phyloP scores from a whole-genome alignment of 2,113 vertebrate genomes.

The Epinephelus fuscoguttatus region DNA sequence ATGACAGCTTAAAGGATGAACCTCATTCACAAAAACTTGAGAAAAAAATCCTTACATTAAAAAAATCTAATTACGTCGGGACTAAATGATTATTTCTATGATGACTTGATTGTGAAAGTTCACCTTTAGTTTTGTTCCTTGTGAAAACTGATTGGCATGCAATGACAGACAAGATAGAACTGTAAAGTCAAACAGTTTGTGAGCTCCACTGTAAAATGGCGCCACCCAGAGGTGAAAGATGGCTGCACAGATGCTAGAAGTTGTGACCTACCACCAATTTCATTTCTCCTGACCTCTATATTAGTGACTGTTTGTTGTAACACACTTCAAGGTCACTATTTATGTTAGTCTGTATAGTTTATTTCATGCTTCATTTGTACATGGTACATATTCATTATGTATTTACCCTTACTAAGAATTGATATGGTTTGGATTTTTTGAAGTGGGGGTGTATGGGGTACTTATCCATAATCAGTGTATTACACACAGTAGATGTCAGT shows the following conservation, averaged over 20 bases:
- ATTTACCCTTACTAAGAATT: too few relatives aligned
- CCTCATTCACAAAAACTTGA: neutral
- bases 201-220: neutral
- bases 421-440: too few relatives aligned
- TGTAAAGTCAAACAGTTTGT: neutral
- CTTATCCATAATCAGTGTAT: too few relatives aligned
- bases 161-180: neutral
- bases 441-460: too few relatives aligned
- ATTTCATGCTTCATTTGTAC: neutral
- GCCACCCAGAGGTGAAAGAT: slow-evolving; percentile 51
- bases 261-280: neutral
- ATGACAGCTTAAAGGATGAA: neutral
- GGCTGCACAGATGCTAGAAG: too few relatives aligned
- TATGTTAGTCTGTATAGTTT: neutral
- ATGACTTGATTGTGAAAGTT: neutral
- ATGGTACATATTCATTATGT: neutral
- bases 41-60: neutral
- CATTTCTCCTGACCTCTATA: neutral
- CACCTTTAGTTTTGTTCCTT: neutral
- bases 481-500: too few relatives aligned
- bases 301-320: neutral
- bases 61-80: too few relatives aligned
- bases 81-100: neutral
- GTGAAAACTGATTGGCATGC: neutral
- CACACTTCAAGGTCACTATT: neutral